These are phyloP conservation scores for Agriopis aurantiaria DNA, from an alignment of 2,888 invertebrate species.

Conservation along the genomic window DNA sequence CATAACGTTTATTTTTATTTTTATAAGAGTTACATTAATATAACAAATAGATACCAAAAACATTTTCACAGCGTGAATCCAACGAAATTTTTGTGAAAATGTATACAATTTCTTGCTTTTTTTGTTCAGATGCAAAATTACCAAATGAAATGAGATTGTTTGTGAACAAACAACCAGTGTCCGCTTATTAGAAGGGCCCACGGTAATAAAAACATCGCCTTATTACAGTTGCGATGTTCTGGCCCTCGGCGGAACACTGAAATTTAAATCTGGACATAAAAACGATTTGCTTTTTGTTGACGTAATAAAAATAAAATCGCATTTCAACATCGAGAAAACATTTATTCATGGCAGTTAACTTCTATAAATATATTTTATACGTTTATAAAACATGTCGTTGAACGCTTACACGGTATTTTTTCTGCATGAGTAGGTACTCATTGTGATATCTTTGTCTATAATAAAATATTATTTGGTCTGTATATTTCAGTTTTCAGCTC, in stretches of 20 bases:
- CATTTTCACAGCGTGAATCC: slow-evolving; percentile 14
- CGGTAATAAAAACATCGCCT: slow-evolving; percentile 83
- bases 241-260: slow-evolving; percentile 62
- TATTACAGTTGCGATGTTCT: slow-evolving; percentile 68
- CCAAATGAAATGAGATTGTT: slow-evolving; percentile 72
- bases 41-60: neutral
- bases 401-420: slow-evolving; percentile 12
- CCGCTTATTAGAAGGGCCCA: slow-evolving; percentile 79
- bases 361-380: slow-evolving; percentile 53
- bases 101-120: slow-evolving; percentile 27
- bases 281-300: slow-evolving; percentile 77
- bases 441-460: neutral
- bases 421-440: slow-evolving; percentile 4
- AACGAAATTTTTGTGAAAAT: slow-evolving; percentile 18
- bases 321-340: slow-evolving; percentile 64
- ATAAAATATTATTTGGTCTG: neutral
- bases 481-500: neutral
- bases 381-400: slow-evolving; percentile 32
- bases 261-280: slow-evolving; percentile 79
- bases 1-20: too few species aligned
- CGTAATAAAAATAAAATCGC: slow-evolving; percentile 75
- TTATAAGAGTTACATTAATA: too few species aligned
- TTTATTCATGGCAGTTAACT: slow-evolving; percentile 63
- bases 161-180: slow-evolving; percentile 78
- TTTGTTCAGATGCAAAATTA: slow-evolving; percentile 71